phyloP scores from a whole-genome alignment of 2,888 invertebrate genomes.

The Blomia tropicalis region DNA sequence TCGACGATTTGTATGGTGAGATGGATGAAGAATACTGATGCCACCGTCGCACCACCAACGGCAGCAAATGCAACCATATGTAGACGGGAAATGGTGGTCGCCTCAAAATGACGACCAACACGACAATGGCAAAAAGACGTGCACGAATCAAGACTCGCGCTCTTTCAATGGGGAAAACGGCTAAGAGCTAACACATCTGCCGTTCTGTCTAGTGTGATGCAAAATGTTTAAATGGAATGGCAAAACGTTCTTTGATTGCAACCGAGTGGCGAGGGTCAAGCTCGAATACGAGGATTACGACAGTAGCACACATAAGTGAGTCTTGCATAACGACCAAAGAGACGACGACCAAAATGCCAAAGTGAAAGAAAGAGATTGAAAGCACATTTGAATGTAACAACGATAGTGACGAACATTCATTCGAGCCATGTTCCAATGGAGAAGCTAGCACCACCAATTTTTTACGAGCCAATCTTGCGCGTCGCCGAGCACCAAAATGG shows the following conservation, averaged over 20 bases:
- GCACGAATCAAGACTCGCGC: no score
- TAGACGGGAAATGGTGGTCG: conserved; percentile 8
- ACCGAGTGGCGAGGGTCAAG: conserved; percentile 12
- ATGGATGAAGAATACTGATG: no score
- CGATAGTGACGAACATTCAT: no score
- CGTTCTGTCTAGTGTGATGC: conserved; percentile 8
- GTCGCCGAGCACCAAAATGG: not conserved
- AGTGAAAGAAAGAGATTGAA: conserved; percentile 3
- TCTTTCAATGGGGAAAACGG: no score
- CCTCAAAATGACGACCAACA: no score
- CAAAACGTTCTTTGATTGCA: not conserved
- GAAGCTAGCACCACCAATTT: no score
- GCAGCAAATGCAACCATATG: no score
- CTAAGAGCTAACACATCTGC: no score
- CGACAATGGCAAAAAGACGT: not conserved
- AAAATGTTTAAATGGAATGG: not conserved
- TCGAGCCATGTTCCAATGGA: no score
- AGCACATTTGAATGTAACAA: no score
- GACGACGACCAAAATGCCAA: not conserved
- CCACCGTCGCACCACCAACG: not conserved
- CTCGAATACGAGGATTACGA: conserved; percentile 7
- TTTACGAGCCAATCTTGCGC: not conserved
- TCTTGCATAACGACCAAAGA: not conserved
- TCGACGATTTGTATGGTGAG: no score
- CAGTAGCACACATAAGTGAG: conserved; percentile 2